Base-by-base conservation (phyloP, 1,140 invertebrate genomes). In the Temnothorax longispinosus region DNA sequence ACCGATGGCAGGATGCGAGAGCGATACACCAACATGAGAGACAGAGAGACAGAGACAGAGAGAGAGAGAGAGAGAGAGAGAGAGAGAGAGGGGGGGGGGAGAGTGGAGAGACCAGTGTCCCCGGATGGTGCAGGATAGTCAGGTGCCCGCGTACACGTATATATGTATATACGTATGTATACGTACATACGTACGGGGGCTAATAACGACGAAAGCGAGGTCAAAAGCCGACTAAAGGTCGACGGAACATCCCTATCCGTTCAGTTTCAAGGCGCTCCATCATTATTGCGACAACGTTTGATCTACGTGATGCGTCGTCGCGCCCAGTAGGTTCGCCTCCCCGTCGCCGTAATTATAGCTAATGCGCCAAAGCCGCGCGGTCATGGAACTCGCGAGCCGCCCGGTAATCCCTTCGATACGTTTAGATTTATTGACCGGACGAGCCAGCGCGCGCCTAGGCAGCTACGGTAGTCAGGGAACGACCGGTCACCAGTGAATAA, bases 281-380 rank as follows among this genome's bases (percentile, higher is more conserved):
- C 86, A 78, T 90, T 88, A 89, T 86, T 88, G 85, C 86, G 75
- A 62, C 86, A 72, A 76, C 86, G 89, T 90, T 90, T 90, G 89
- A 90, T 90, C 89, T 88, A 90, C 58, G 56, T 56, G 89, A 88
- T 54, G 75, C 62, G 85, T 81, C 88, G 80, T 84, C 54, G 80
- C 84, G 35, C 64, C 21, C 77, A 15, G 82, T 44, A 52, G 87
- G 44, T 47, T n/a, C 60, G 44, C 15, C 67, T 52, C 65, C 69
- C 32, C n/a, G 75, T 76, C 64, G 78, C 64, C 75, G 71, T 89
- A 89, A 89, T 89, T 89, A 89, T 77, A 60, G 69, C 80, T 84
- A 84, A 84, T 84, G 80, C 52, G 69, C 27, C 41, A 38, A 71
- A 84, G 80, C 41, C 18, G 69, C 21, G 69, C 54, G 54, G 52